Percentiles rank a stretch among this genome's conserved stretches.
Conservation (phyloP, 2,888 invertebrate species). For the Ecliptopera silaceata region DNA sequence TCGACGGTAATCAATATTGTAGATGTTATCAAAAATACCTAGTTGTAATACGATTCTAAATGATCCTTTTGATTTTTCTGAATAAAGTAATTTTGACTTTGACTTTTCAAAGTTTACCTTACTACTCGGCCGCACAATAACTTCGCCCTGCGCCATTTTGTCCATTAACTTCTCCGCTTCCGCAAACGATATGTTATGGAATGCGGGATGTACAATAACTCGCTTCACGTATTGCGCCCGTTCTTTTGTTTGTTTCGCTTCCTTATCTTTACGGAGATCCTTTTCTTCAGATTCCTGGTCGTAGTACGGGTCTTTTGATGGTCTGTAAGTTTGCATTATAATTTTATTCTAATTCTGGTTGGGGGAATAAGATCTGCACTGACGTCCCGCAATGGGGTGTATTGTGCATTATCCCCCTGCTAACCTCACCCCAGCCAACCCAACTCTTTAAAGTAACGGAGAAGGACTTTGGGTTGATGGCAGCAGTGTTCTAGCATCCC, state of each 20-base stretch:
- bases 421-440: no score
- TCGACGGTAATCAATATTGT: no score
- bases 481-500: no score
- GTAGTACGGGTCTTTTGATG: slow-evolving; percentile 94
- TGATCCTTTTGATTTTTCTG: no score
- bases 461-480: no score
- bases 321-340: slow-evolving; percentile 74
- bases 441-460: no score
- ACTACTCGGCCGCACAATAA: slow-evolving; percentile 97
- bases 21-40: no score
- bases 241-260: slow-evolving; percentile 91
- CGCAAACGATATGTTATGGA: slow-evolving; percentile 97
- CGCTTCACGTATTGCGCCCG: slow-evolving; percentile 95
- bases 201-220: slow-evolving; percentile 98
- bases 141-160: slow-evolving; percentile 97
- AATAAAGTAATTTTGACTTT: no score
- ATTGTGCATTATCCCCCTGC: no score
- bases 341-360: not conserved
- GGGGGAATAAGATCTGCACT: no score
- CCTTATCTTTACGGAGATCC: slow-evolving; percentile 90
- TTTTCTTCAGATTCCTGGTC: slow-evolving; percentile 93
- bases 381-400: no score
- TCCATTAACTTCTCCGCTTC: slow-evolving; percentile 96
- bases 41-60: no score
- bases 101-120: slow-evolving; percentile 83